phyloP scores from a whole-genome alignment of 2,888 invertebrate species.

The Lacanobia oleracea region DNA sequence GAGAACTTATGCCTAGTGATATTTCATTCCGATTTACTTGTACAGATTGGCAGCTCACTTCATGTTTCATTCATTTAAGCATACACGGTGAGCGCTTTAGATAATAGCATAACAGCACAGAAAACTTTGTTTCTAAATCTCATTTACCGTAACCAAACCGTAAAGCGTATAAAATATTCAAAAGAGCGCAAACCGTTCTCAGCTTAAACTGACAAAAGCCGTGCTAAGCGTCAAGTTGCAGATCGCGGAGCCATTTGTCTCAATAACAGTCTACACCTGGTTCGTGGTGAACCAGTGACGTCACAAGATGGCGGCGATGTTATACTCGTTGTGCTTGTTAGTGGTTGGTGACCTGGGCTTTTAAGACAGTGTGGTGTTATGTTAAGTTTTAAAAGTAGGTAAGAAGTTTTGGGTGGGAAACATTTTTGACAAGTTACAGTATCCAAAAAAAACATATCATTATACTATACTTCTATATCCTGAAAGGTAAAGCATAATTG shows the following conservation, averaged over 20 bases:
- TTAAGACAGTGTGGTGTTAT: no score
- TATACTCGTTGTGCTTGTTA: constrained; percentile 36
- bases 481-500: no score
- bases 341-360: constrained; percentile 33
- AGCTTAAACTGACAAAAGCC: constrained; percentile 40
- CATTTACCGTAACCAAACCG: neutral
- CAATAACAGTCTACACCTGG: constrained; percentile 73
- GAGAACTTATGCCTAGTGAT: no score
- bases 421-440: no score
- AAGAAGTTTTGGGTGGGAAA: no score
- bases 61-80: no score
- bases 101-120: neutral
- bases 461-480: no score
- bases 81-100: no score
- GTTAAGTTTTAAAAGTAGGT: no score
- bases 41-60: no score
- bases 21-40: no score
- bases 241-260: constrained; percentile 65
- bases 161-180: constrained; percentile 17
- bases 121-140: neutral
- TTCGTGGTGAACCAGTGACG: constrained; percentile 46
- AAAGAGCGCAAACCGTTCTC: constrained; percentile 14
- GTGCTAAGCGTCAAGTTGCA: constrained; percentile 30
- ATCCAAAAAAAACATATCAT: no score
- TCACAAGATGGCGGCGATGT: constrained; percentile 58